Conservation (phyloP, 1,140 invertebrate species). For the Homarus americanus region DNA sequence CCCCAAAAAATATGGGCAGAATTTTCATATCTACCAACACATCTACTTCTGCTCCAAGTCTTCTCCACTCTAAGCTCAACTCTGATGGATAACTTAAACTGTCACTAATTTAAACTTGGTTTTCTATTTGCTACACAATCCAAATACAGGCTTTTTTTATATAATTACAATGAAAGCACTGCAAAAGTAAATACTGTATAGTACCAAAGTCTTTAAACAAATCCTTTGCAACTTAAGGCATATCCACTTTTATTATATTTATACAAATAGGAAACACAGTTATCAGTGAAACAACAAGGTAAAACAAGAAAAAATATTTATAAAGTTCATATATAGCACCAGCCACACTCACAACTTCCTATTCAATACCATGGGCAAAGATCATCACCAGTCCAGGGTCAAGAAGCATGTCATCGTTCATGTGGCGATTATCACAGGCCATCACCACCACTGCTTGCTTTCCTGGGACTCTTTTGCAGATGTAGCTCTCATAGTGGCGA, state of each 20-base stretch:
- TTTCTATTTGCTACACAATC: neutral
- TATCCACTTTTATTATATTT: neutral
- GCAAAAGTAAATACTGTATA: neutral
- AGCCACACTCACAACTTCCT: constrained; percentile 14
- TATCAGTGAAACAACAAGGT: neutral
- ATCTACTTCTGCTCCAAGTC: neutral
- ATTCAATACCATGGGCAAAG: constrained; percentile 94
- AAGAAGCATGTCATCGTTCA: constrained; percentile 96
- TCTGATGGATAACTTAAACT: neutral
- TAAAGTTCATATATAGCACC: neutral
- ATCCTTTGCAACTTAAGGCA: neutral
- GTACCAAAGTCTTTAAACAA: neutral
- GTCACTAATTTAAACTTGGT: neutral
- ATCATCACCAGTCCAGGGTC: constrained; percentile 99
- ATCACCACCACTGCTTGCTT: constrained; percentile 97
- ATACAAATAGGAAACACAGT: neutral
- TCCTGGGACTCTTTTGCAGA: constrained; percentile 92
- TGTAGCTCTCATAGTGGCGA: constrained; percentile 94
- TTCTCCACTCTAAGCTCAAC: neutral
- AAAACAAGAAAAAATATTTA: neutral
- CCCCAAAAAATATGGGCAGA: neutral
- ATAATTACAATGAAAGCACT: neutral
- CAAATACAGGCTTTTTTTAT: neutral
- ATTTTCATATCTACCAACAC: neutral
- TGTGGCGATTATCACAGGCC: constrained; percentile 95